Conservation (phyloP, 2,797 vertebrate species). For the Nyctalus aviator region DNA sequence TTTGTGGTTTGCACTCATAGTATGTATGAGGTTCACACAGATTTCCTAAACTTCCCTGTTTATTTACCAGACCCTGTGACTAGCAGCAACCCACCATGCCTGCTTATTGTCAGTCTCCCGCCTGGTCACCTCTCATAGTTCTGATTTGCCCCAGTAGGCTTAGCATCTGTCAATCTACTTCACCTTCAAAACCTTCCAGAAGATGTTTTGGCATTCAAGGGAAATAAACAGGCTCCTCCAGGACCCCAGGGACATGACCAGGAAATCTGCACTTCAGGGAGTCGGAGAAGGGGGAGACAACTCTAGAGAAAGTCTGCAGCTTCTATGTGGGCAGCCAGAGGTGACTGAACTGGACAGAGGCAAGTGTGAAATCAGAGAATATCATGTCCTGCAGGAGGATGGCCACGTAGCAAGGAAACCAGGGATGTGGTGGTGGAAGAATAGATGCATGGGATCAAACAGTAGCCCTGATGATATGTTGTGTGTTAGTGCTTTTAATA, state of each 20-base stretch:
- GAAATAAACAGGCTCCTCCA: constrained; percentile 62
- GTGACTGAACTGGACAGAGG: not conserved
- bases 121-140: constrained; percentile 11
- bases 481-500: not conserved
- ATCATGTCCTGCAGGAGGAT: too few relatives aligned
- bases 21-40: not conserved
- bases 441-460: not conserved
- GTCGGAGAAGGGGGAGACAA: not conserved
- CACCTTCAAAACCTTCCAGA: constrained; percentile 50
- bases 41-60: constrained; percentile 59
- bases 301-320: not conserved
- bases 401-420: not conserved
- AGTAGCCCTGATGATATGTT: not conserved
- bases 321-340: not conserved
- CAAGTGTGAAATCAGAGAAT: not conserved
- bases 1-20: not conserved
- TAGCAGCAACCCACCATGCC: not conserved
- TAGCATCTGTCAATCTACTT: constrained; percentile 66
- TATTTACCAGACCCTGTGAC: constrained; percentile 52
- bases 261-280: constrained; percentile 1
- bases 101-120: constrained; percentile 38
- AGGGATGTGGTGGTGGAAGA: not conserved
- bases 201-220: constrained; percentile 3
- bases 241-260: not conserved
- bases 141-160: constrained; percentile 54